Base-by-base conservation (phyloP, 2,113 vertebrate genomes). In the Stictonetta naevosa region DNA sequence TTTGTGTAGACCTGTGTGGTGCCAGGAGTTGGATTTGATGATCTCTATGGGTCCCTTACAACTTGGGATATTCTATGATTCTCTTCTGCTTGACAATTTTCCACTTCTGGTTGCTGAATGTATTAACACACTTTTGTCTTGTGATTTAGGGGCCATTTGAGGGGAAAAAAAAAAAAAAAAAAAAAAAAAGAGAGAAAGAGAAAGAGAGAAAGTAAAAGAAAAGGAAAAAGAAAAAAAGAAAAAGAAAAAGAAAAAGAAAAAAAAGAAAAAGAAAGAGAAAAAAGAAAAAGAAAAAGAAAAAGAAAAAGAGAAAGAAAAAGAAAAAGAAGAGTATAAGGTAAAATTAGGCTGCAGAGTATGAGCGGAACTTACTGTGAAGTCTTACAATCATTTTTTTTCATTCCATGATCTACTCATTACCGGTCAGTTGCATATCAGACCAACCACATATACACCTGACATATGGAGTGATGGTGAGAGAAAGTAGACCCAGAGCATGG, bases 371-470 rank as follows among this genome's bases (percentile, higher is more conserved):
- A 75, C 5, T 1, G 3, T 40, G 8, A 58, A 34, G 12, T 44
- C 20, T 74, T 46, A 42, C 2, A 46, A 69, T 38, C 13, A 31
- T 2, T 0, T 3, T 85, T 50, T 85, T 34, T n/a, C 10, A n/a
- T 67, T 67, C 5, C 3, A 1, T 28, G 10, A n/a, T 40, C 21
- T 52, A 3, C 8, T 86, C 6, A 21, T 69, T 11, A 67, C 10
- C 66, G 19, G 21, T 59, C n/a, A 63, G 36, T 20, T 60, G 42
- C 7, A n/a, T 31, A 50, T 25, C 10, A 19, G 20, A 40, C 34
- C 16, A 73, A 23, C 3, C 20, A 56, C 0, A 0, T 21, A 19
- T 20, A 13, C 28, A 44, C 17, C 36, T 53, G 68, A 48, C 33
- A 62, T 16, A 56, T 0, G 8, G 33, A 56, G 15, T 42, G 33